These are phyloP conservation scores for Lichenostomus cassidix DNA, from an alignment of 2,113 vertebrate species.

Conservation along the genomic window DNA sequence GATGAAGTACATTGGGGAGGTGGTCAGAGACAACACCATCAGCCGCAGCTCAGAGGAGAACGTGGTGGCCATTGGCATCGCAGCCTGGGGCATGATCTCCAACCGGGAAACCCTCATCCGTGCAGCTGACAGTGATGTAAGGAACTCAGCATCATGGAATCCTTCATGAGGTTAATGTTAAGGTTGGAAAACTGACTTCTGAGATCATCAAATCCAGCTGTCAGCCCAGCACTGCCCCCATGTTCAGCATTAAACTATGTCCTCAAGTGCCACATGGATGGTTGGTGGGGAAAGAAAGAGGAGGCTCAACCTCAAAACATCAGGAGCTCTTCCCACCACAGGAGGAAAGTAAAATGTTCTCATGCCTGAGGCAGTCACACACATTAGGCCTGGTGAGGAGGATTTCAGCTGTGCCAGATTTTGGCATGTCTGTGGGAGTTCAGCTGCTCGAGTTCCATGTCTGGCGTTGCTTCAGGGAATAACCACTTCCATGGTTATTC, in stretches of 20 bases:
- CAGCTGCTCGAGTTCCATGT: background rate
- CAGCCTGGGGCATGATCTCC: constrained; percentile 82
- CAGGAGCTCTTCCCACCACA: background rate
- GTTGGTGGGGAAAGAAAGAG: no score
- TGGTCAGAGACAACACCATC: constrained; percentile 82
- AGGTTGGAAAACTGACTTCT: background rate
- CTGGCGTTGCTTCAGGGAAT: background rate
- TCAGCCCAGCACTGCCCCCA: no score
- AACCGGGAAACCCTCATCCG: constrained; percentile 75
- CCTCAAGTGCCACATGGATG: background rate
- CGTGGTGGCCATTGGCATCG: constrained; percentile 78
- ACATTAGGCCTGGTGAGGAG: background rate
- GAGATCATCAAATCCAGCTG: no score
- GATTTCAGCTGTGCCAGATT: background rate
- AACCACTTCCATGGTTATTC: background rate
- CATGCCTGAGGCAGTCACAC: rapidly evolving
- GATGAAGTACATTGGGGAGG: constrained; percentile 82
- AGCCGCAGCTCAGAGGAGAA: constrained; percentile 80
- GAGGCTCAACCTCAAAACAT: rapidly evolving
- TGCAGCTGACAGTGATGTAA: constrained; percentile 41
- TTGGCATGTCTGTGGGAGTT: background rate
- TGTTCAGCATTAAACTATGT: rapidly evolving
- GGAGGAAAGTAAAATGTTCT: background rate
- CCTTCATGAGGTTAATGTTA: rapidly evolving
- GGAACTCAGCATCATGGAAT: rapidly evolving